Evolutionary conservation across 2,888 invertebrate species (phyloP).

Genomic region (Cerastis rubricosa): DNA sequence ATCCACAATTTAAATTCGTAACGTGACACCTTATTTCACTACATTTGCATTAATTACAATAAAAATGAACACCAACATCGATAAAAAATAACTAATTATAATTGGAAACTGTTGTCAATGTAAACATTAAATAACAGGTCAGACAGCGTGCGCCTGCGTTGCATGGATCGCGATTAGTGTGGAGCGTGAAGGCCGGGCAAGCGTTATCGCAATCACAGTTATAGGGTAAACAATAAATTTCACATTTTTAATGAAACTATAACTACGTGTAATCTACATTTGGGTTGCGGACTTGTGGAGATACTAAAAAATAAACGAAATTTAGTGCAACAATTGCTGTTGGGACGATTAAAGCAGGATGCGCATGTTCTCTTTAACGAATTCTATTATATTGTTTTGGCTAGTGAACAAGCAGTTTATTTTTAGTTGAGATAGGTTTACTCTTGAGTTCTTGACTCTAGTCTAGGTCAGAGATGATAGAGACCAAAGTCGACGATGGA

Average conservation of each 20-base stretch:
- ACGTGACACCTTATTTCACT: conserved; percentile 35
- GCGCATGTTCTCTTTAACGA: neutral
- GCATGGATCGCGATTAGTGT: conserved; percentile 79
- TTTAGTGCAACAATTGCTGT: neutral
- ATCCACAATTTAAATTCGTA: conserved; percentile 32
- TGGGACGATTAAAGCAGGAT: conserved; percentile 4
- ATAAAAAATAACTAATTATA: conserved; percentile 57
- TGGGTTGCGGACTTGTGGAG: neutral
- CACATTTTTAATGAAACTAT: conserved; percentile 52
- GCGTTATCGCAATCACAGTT: conserved; percentile 77
- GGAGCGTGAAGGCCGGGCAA: conserved; percentile 82
- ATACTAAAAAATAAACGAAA: neutral
- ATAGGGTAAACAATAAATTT: conserved; percentile 75
- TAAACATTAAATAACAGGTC: conserved; percentile 77
- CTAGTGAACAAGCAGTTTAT: neutral
- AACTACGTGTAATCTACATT: conserved; percentile 27
- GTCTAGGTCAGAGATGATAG: no score
- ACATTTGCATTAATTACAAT: conserved; percentile 53
- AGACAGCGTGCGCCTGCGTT: conserved; percentile 70
- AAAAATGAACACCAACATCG: conserved; percentile 32
- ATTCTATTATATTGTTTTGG: neutral
- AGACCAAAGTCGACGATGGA: no score
- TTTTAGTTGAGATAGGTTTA: no score
- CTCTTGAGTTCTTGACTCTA: no score
- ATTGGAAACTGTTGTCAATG: conserved; percentile 66